Percentiles rank a stretch among this genome's conserved stretches.
Evolutionary conservation across 1,140 invertebrate species (phyloP).

Genomic region (Drosophila persimilis): DNA sequence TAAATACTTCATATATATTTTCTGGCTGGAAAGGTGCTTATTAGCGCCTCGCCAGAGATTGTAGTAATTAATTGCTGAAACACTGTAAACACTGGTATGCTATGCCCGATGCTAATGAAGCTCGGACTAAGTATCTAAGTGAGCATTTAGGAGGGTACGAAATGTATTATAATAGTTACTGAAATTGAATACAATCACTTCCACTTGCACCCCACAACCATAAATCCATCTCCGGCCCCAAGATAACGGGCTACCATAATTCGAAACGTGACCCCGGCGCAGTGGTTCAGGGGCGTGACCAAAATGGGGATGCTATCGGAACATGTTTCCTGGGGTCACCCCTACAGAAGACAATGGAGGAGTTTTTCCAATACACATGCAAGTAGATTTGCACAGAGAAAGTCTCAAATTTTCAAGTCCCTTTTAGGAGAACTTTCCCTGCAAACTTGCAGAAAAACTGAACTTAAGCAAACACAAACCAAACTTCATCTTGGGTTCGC

Average conservation of each 20-base stretch:
- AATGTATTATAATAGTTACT: slow-evolving; percentile 3
- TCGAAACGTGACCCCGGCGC: slow-evolving; percentile 16
- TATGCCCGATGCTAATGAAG: slow-evolving; percentile 39
- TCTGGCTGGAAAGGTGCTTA: slow-evolving; percentile 43
- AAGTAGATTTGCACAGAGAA: too few species aligned
- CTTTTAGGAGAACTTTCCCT: too few species aligned
- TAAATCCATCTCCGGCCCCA: slow-evolving; percentile 10
- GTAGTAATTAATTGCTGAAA: slow-evolving; percentile 63
- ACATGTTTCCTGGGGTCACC: too few species aligned
- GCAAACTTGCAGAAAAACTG: too few species aligned
- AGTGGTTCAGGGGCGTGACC: neutral
- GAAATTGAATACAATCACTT: slow-evolving; percentile 22
- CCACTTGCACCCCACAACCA: slow-evolving; percentile 21
- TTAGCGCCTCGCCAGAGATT: slow-evolving; percentile 44
- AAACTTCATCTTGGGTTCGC: neutral
- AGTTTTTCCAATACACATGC: too few species aligned
- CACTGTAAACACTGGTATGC: slow-evolving; percentile 19
- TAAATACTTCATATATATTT: slow-evolving; percentile 37
- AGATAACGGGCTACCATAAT: slow-evolving; percentile 26
- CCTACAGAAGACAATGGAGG: too few species aligned
- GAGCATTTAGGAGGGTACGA: neutral
- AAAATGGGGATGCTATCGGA: too few species aligned
- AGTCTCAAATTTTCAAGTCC: too few species aligned
- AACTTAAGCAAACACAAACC: too few species aligned
- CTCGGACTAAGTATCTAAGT: slow-evolving; percentile 9